Base-by-base conservation (phyloP, 1,140 invertebrate species). In the Bombus confusus region DNA sequence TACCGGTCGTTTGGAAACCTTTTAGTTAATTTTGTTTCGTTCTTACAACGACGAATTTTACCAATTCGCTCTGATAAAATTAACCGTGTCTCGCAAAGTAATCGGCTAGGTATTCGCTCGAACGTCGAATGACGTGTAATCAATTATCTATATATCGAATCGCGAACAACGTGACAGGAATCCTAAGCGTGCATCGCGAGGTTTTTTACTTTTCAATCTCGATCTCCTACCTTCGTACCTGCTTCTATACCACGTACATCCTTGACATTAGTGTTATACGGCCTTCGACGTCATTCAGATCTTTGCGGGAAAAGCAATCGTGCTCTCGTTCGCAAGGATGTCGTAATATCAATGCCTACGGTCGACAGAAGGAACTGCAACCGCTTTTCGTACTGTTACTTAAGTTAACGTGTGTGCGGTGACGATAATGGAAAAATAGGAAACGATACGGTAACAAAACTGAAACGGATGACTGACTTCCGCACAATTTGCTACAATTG, bases 221-320 rank as follows among this genome's bases (percentile, higher is more conserved):
- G 34, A 25, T 73, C 68, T 52, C 12, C 59, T 28, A 8, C 64
- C 64, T 66, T n/a, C 64, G n/a, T n/a, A 62, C 28, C 71, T 18
- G 10, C 22, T 52, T 34, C 31, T 62, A 4, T 28, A 59, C 28
- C 57, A 31, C 28, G 22, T 43, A 43, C 43, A 82, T 86, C 83
- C 89, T 90, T 82, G 88, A 90, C 89, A 87, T 86, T 87, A 79
- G 47, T 15, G 68, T 52, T 62, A 47, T 9, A 68, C 81, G 68
- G 64, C 83, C 86, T 87, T 90, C 79, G 57, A 71, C 85, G 84
- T 89, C 73, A 59, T 79, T 64, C 69, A 71, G 68, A 28, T 52
- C 72, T 86, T 68, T 71, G n/a, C 43, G 76, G 66, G 71, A 90
- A 88, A 41, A 83, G 25, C 37, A 34, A 57, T 39, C 28, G 41